Conservation (phyloP, 2,113 vertebrate genomes). For the Oxyruncus cristatus region DNA sequence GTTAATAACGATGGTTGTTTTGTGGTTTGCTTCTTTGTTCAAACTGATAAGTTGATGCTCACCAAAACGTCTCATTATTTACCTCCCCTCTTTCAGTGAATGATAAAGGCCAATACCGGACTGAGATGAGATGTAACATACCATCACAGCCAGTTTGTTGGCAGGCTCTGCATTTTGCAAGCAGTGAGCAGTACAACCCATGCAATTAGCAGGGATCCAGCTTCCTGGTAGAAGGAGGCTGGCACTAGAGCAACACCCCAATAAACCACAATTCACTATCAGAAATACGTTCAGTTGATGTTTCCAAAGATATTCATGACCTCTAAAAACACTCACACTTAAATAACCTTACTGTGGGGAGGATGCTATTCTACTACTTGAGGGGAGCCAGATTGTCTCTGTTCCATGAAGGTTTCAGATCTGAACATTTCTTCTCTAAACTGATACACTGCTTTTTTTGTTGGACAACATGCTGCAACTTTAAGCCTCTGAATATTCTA, state of each 20-base stretch:
- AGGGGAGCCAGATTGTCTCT: background rate
- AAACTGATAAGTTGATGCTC: accelerated
- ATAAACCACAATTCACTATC: background rate
- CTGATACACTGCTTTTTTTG: background rate
- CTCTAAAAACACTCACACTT: background rate
- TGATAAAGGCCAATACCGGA: accelerated
- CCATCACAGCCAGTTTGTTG: background rate
- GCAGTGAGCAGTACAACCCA: background rate
- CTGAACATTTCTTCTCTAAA: background rate
- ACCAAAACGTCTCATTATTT: background rate
- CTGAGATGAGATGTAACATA: background rate
- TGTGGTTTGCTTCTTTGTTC: background rate
- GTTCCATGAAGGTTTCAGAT: background rate
- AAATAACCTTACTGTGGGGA: background rate
- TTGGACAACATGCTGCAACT: background rate
- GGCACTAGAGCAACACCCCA: background rate
- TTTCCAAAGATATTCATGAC: background rate
- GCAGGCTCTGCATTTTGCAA: background rate
- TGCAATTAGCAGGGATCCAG: background rate
- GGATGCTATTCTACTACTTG: background rate
- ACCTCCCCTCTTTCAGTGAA: background rate
- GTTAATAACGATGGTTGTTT: accelerated
- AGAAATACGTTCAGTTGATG: background rate
- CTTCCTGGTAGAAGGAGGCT: accelerated
- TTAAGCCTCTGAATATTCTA: background rate